Conservation (phyloP, 2,888 invertebrate species). For the Euzetes globulus region DNA sequence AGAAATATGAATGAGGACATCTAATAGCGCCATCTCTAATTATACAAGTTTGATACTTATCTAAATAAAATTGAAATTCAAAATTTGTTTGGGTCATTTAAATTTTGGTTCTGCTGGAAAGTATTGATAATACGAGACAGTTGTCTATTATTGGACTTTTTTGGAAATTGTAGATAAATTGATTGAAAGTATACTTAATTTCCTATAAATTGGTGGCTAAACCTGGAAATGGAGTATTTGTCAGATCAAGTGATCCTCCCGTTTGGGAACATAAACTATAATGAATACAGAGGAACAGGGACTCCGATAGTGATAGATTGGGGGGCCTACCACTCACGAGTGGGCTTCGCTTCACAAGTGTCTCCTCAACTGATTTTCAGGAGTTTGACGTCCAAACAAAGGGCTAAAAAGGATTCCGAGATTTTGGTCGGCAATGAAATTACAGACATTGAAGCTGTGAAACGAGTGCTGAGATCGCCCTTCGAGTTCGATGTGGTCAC, state of each 20-base stretch:
- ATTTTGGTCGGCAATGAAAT: slow-evolving; percentile 2
- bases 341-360: neutral
- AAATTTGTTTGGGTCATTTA: no score
- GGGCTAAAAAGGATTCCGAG: slow-evolving; percentile 5
- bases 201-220: neutral
- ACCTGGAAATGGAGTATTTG: neutral
- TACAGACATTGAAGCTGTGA: neutral
- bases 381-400: slow-evolving; percentile 9
- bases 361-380: neutral
- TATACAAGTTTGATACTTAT: no score
- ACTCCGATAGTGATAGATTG: neutral
- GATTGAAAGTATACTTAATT: no score
- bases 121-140: no score
- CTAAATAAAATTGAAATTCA: no score
- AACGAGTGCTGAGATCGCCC: neutral
- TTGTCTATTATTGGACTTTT: no score
- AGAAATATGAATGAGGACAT: no score
- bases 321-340: neutral
- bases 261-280: neutral
- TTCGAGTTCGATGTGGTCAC: slow-evolving; percentile 18
- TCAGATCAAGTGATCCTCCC: neutral
- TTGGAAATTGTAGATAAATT: no score
- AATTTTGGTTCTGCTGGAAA: no score
- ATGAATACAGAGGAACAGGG: neutral
- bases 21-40: no score